Conservation (phyloP, 1,140 invertebrate genomes). For the Drosophila subobscura region DNA sequence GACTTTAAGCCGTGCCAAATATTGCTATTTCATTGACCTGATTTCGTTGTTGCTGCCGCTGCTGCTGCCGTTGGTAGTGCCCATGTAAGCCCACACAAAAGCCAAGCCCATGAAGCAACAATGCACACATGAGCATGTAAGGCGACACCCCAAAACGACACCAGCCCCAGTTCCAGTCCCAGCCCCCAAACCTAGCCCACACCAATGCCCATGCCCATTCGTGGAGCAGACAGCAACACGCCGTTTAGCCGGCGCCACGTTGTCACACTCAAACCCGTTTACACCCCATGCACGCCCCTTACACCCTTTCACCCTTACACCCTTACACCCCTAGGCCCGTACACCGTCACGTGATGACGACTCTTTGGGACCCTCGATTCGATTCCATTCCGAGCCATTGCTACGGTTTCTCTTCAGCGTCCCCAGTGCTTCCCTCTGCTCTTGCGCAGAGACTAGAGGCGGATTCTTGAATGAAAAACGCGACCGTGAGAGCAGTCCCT, state of each 20-base stretch:
- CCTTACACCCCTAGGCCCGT: no score
- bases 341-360: constrained; percentile 63
- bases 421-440: constrained; percentile 23
- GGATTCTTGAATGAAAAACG: constrained; percentile 74
- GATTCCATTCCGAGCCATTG: not conserved
- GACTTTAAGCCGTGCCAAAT: constrained; percentile 72
- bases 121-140: constrained; percentile 66
- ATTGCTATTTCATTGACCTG: constrained; percentile 81
- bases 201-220: constrained; percentile 15
- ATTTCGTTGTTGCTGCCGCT: constrained; percentile 54
- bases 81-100: constrained; percentile 57
- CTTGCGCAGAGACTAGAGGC: constrained; percentile 48
- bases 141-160: constrained; percentile 50
- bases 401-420: constrained; percentile 66
- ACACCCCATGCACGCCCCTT: constrained; percentile 4
- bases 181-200: not conserved
- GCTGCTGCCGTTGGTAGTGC: constrained; percentile 14
- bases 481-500: constrained; percentile 34
- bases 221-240: constrained; percentile 50
- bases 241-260: constrained; percentile 78
- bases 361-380: constrained; percentile 14
- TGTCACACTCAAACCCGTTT: constrained; percentile 43
- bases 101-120: constrained; percentile 64
- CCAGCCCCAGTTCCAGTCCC: constrained; percentile 5
- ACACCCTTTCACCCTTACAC: no score